A percentile compares a stretch with the other conserved stretches of the same genome.
These are phyloP conservation scores for Tipula helvola DNA, from an alignment of 2,888 invertebrate genomes.

Conservation along the genomic window DNA sequence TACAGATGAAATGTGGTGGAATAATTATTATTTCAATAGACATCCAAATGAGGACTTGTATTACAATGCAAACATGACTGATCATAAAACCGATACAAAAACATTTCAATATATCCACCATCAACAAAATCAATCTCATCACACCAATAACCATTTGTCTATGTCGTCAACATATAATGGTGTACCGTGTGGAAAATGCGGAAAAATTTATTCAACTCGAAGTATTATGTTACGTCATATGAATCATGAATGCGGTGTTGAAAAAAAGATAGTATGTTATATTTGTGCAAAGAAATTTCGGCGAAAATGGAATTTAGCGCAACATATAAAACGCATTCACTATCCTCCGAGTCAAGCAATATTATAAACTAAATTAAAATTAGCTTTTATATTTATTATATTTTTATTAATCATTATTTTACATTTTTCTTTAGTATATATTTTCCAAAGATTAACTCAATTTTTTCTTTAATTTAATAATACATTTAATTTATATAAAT, in stretches of 20 bases:
- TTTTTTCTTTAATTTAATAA: background rate
- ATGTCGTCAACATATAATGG: background rate
- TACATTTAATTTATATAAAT: background rate
- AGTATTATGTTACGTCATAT: conserved; percentile 23
- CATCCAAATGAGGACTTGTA: background rate
- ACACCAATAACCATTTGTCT: conserved; percentile 10
- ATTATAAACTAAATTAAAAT: background rate
- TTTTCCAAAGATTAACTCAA: conserved; percentile 5
- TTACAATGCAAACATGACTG: background rate
- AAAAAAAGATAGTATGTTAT: conserved; percentile 32
- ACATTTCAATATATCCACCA: background rate
- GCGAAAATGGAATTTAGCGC: conserved; percentile 39
- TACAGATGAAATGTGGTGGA: conserved; percentile 6
- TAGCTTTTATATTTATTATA: conserved; percentile 6
- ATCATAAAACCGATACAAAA: background rate
- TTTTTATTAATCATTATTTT: background rate
- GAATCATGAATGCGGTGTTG: conserved; percentile 28
- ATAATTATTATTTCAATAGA: background rate
- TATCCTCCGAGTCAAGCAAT: background rate
- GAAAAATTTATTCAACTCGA: conserved; percentile 22
- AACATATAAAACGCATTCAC: conserved; percentile 39
- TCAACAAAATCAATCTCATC: background rate
- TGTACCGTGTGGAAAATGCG: conserved; percentile 21
- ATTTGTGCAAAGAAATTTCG: conserved; percentile 32
- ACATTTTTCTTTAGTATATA: background rate